These are phyloP conservation scores for Crotalus adamanteus DNA, from an alignment of 2,797 vertebrate species.

Conservation along the genomic window DNA sequence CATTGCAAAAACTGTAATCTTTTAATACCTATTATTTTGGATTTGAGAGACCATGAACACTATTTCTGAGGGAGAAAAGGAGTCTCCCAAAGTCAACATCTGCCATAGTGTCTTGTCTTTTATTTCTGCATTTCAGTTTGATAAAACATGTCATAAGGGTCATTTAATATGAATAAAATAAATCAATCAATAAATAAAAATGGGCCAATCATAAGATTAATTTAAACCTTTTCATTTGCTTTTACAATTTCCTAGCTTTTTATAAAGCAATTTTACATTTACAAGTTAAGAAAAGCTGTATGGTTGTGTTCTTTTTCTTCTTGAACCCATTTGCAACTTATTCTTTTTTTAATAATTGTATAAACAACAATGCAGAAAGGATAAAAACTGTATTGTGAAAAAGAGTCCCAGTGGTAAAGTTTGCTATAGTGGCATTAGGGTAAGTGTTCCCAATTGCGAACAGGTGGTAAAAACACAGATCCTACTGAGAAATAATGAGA, in stretches of 20 bases:
- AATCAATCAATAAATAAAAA: conserved; percentile 41
- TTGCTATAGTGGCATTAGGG: conserved; percentile 61
- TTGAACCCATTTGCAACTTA: conserved; percentile 51
- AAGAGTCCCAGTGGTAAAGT: conserved; percentile 61
- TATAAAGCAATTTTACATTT: conserved; percentile 58
- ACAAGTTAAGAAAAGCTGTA: conserved; percentile 63
- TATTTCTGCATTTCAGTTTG: conserved; percentile 63
- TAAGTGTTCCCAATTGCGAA: conserved; percentile 66
- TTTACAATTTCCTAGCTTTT: conserved; percentile 43
- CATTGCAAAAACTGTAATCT: background rate
- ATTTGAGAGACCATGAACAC: background rate
- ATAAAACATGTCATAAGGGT: conserved; percentile 34
- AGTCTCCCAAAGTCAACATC: background rate
- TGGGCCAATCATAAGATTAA: conserved; percentile 64
- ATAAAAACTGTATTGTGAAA: conserved; percentile 64
- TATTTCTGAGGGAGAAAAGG: background rate
- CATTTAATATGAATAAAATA: background rate
- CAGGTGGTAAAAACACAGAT: conserved; percentile 71
- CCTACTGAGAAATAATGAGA: conserved; percentile 78
- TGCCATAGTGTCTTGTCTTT: background rate
- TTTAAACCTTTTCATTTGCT: conserved; percentile 60
- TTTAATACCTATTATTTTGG: background rate
- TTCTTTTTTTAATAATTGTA: conserved; percentile 43
- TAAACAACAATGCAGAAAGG: conserved; percentile 55
- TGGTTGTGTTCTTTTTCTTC: conserved; percentile 48